phyloP scores from a whole-genome alignment of 1,140 invertebrate species.

The Mizuhopecten yessoensis region DNA sequence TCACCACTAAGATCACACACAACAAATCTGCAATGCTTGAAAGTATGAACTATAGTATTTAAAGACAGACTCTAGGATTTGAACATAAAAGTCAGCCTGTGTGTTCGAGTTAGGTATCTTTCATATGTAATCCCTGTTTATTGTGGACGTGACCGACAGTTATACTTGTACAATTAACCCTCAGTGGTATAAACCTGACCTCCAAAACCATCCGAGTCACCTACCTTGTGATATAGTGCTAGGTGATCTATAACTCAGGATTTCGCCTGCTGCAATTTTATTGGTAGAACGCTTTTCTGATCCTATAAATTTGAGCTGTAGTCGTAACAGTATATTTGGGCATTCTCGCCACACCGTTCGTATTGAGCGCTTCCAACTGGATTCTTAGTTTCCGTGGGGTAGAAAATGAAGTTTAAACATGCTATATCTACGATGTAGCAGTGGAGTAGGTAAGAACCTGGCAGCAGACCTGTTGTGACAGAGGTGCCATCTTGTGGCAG shows the following conservation, averaged over 20 bases:
- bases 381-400: not conserved
- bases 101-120: not conserved
- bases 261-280: too few relatives aligned
- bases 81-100: not conserved
- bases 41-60: not conserved
- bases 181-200: not conserved
- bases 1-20: not conserved
- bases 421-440: not conserved
- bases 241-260: too few relatives aligned
- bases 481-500: slow-evolving; percentile 9
- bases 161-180: not conserved
- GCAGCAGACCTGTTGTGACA: not conserved
- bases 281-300: not conserved
- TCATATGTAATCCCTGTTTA: not conserved
- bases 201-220: not conserved
- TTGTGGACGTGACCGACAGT: not conserved
- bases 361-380: not conserved
- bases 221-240: not conserved
- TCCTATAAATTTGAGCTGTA: not conserved
- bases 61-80: not conserved
- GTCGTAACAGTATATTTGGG: not conserved
- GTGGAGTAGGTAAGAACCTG: not conserved
- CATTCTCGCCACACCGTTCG: not conserved
- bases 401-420: not conserved
- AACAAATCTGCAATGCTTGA: not conserved